Conservation (phyloP, 2,113 vertebrate species). For the Poecile atricapillus region DNA sequence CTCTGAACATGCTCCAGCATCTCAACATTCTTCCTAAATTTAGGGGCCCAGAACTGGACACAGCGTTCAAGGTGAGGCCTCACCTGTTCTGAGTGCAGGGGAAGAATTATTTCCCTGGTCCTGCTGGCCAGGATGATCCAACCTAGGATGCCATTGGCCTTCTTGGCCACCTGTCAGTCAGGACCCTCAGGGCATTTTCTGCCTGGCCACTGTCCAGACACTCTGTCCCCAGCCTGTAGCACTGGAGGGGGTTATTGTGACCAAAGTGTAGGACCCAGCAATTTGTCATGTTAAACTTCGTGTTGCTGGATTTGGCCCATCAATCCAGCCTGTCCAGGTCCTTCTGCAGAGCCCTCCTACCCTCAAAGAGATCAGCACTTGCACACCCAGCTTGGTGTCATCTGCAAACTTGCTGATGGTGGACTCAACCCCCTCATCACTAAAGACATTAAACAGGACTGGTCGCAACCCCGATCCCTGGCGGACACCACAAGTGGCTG, state of each 20-base stretch:
- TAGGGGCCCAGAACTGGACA: background rate
- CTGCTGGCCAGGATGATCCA: background rate
- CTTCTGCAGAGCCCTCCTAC: background rate
- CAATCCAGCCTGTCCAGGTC: background rate
- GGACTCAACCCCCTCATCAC: background rate
- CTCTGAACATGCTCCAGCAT: background rate
- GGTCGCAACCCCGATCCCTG: background rate
- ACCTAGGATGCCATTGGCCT: background rate
- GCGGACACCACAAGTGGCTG: background rate
- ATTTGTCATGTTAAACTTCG: background rate
- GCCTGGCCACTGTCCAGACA: background rate
- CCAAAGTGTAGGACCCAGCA: background rate
- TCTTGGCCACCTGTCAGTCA: background rate
- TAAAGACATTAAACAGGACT: background rate
- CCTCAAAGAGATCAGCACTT: background rate
- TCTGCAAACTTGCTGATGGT: background rate
- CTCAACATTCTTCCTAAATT: background rate
- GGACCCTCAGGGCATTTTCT: background rate
- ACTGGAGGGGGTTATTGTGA: background rate
- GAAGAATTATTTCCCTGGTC: background rate
- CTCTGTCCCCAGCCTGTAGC: background rate
- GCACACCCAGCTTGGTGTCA: background rate
- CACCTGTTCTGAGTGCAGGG: background rate
- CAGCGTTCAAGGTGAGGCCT: background rate
- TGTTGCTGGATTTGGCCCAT: accelerated